These are phyloP conservation scores for Drosophila tani DNA, from an alignment of 1,140 invertebrate genomes.

Conservation along the genomic window DNA sequence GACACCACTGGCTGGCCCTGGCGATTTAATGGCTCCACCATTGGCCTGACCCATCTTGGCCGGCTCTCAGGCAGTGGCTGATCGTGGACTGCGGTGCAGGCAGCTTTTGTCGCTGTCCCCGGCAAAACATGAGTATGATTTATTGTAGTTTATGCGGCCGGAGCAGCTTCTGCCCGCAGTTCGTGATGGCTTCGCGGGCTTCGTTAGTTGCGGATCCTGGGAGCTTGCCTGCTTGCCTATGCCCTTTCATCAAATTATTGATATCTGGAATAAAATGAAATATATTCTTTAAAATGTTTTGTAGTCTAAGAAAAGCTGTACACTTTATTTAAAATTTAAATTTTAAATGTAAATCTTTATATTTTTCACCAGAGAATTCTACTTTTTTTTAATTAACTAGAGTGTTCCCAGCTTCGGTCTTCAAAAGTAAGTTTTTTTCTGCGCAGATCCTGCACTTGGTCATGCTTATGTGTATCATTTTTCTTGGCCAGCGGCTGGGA, in stretches of 20 bases:
- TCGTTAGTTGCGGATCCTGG: conserved; percentile 39
- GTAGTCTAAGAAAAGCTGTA: no score
- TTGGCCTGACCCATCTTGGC: conserved; percentile 68
- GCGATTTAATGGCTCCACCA: conserved; percentile 75
- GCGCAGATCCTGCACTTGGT: conserved; percentile 28
- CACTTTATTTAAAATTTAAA: no score
- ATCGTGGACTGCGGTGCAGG: conserved; percentile 20
- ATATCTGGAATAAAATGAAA: not conserved
- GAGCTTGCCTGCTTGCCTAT: not conserved
- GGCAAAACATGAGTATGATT: conserved; percentile 79
- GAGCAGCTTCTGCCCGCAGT: conserved; percentile 64
- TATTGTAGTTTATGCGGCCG: conserved; percentile 67
- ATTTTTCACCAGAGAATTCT: no score
- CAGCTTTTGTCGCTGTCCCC: conserved; percentile 61
- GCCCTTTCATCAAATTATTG: not conserved
- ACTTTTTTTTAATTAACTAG: no score
- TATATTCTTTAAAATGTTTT: no score
- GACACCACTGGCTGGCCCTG: conserved; percentile 62
- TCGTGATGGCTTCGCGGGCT: conserved; percentile 41
- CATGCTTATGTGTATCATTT: conserved; percentile 73
- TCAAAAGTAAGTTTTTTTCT: not conserved
- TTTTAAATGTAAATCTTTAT: no score
- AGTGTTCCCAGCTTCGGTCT: not conserved
- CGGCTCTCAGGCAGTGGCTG: conserved; percentile 22
- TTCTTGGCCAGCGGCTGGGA: conserved; percentile 69